Evolutionary conservation across 2,888 invertebrate species (phyloP), one percentile per base, ranked within the genome.

Genomic region (Arge pagana): DNA sequence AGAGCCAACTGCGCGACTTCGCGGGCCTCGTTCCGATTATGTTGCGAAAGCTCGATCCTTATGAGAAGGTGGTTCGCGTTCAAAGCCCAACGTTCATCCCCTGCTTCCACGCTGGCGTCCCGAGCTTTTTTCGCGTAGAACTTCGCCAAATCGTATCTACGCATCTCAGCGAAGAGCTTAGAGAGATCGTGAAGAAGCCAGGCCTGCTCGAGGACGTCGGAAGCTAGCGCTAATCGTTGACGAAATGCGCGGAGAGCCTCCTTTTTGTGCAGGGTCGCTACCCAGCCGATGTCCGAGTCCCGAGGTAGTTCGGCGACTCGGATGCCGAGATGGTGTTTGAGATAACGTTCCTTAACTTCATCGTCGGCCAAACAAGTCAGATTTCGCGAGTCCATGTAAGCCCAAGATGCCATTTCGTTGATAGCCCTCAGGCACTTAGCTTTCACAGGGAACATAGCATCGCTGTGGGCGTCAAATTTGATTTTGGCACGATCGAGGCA

Each of bases 181-280:
- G 76, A 69, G 8, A 81, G 63, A 57, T 81, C 81, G 56, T 81
- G 79, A 55, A 76, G 80, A 19, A 81, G 55, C 80, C 80, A 78
- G 10, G 77, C 68, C 3, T 79, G 63, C 64, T 81, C 81, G n/a
- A 77, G 63, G 0, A 75, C 64, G n/a, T 65, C 54, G 0, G 59
- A 66, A 2, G 71, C 68, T 30, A 71, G 56, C 0, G 68, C 68
- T 10, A 74, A 49, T 35, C 70, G 57, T 41, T 61, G 57, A 3
- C 68, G 63, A 41, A 70, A 68, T 0, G 33, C 28, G 23, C 55
- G 56, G 3, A 71, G 50, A 2, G 60, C 55, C 1, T 45, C 36
- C 45, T 64, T 65, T 4, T 56, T 40, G 48, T 65, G 54, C 2
- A 23, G 3, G 0, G 48, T 59, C 4, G 54, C 59, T 0, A 66